These are phyloP conservation scores for Pluvianellus socialis DNA, from an alignment of 2,113 vertebrate species.

Conservation along the genomic window DNA sequence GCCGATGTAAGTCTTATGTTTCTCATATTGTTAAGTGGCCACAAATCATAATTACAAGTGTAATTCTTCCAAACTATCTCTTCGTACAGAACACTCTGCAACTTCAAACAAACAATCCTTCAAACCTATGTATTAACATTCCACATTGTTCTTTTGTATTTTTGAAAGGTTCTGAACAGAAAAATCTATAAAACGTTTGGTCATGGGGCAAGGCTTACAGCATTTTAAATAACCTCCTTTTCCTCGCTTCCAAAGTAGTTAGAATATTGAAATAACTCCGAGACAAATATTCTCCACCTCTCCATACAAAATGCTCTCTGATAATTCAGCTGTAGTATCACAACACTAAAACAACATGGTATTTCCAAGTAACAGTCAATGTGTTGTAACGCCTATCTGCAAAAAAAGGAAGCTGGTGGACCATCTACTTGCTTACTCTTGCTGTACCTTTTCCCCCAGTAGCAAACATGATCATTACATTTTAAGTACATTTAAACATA, in stretches of 20 bases:
- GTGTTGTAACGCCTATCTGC: not conserved
- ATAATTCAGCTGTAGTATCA: not conserved
- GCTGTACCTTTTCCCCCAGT: not conserved
- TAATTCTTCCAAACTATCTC: not conserved
- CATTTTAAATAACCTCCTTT: not conserved
- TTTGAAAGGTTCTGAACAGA: not conserved
- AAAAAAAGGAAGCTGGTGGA: not conserved
- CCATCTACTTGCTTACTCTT: not conserved
- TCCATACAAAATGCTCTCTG: not conserved
- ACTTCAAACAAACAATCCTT: not conserved
- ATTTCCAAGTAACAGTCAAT: not conserved
- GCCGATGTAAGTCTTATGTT: not conserved
- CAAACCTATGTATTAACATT: not conserved
- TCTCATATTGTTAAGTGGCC: slow-evolving; percentile 1
- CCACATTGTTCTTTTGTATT: not conserved
- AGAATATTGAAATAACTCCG: not conserved
- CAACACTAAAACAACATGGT: not conserved
- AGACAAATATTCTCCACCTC: not conserved
- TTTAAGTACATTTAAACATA: not conserved
- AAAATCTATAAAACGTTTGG: not conserved
- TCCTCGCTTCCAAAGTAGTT: not conserved
- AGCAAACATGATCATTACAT: not conserved
- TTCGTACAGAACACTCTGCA: not conserved
- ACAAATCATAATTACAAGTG: slow-evolving; percentile 8
- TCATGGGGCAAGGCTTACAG: not conserved